phyloP scores from a whole-genome alignment of 2,113 vertebrate genomes.

The Pelvicachromis taeniatus region DNA sequence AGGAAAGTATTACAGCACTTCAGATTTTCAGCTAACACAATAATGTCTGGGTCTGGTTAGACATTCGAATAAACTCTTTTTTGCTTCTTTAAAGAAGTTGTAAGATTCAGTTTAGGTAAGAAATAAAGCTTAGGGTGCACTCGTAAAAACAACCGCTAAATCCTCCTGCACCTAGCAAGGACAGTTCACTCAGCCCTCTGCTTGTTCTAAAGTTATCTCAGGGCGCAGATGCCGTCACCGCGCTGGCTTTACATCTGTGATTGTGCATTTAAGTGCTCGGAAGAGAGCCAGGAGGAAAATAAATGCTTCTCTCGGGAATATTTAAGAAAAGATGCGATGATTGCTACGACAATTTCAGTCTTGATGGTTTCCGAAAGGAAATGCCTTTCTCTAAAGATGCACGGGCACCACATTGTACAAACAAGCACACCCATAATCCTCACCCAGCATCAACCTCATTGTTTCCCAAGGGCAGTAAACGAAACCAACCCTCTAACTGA shows the following conservation, averaged over 20 bases:
- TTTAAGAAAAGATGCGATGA: not conserved
- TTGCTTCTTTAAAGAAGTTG: too few species aligned
- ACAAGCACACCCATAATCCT: conserved; percentile 41
- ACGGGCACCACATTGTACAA: not conserved
- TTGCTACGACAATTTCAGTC: not conserved
- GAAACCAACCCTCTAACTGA: conserved; percentile 83
- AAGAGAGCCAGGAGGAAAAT: not conserved
- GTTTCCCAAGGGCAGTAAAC: conserved; percentile 82
- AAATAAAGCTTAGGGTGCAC: not conserved
- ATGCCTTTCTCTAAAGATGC: not conserved
- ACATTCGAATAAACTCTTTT: not conserved
- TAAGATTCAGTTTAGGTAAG: too few species aligned
- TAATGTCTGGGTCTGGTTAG: not conserved
- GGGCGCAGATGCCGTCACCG: conserved; percentile 19
- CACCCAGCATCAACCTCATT: conserved; percentile 74
- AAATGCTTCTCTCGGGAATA: not conserved
- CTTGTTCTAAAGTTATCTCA: conserved; percentile 39
- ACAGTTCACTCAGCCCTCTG: not conserved
- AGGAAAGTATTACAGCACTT: not conserved
- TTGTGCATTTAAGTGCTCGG: not conserved
- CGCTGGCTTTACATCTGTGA: not conserved
- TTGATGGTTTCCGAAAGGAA: not conserved
- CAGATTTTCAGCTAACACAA: not conserved
- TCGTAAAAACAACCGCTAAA: not conserved
- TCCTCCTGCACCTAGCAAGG: not conserved